Base-by-base conservation (phyloP, 2,888 invertebrate species). In the Microplitis deprimator region DNA sequence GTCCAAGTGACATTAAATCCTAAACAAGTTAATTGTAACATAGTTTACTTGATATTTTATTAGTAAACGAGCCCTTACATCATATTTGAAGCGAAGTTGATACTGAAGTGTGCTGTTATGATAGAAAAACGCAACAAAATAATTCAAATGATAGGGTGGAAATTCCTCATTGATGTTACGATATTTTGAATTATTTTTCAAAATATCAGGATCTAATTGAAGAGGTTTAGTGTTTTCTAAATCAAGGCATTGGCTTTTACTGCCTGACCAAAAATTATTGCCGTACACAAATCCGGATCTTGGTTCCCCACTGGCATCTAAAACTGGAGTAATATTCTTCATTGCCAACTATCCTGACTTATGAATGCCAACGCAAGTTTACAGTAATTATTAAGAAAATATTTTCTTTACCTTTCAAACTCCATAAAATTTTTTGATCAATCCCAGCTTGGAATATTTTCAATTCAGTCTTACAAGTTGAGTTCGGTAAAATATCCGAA, bases 241-340 rank as follows among this genome's bases (percentile, higher is more conserved):
- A 1, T 91, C 91, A 2, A 86, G 81, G 82, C 93, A 93, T 16
- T 92, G 91, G 61, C 88, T 88, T 62, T 89, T 89, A 38, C 91
- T 91, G 8, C 93, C 93, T 60, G 93, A 81, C 93, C 93, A 93
- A 72, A 91, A 91, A 86, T 92, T 93, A 79, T 93, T 92, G 0
- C 93, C 93, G 81, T 91, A 92, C 0, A 92, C 84, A 83, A 93
- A 93, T 2, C 92, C 92, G 0, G 92, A 83, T 1, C 89, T 90
- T 3, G 92, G 91, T n/a, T 86, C 87, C 8, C 93, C 93, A 74
- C 92, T 93, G 5, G 92, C 90, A 84, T 93, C 93, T 62, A 93
- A 84, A 82, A 92, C 93, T 90, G 81, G 1, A 79, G 64, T 39
- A 38, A 75, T 62, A 62, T 16, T 17, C 39, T 29, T 39, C 72